These are phyloP conservation scores for Galago senegalensis DNA, from an alignment of 2,797 vertebrate genomes.

Conservation along the genomic window DNA sequence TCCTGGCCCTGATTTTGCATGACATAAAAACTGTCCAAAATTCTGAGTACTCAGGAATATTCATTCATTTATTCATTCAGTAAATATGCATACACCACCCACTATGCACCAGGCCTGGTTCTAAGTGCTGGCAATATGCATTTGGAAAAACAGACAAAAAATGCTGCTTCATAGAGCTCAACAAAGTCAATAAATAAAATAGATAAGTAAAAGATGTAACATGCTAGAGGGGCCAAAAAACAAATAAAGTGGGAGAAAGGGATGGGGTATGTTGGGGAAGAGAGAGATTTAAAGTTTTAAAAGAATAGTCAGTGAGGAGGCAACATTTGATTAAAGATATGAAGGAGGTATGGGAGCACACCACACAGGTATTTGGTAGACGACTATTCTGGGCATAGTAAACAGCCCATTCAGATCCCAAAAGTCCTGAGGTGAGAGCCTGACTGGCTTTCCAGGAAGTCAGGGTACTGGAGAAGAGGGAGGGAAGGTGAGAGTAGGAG, in stretches of 20 bases:
- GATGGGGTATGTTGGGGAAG: background rate
- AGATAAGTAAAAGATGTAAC: conserved; percentile 17
- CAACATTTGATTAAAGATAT: background rate
- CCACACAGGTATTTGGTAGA: background rate
- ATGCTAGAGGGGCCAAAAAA: background rate
- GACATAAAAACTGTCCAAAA: conserved; percentile 34
- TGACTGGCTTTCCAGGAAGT: background rate
- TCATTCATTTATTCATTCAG: background rate
- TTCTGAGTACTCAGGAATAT: conserved; percentile 38
- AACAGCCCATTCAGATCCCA: background rate
- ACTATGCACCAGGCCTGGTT: background rate
- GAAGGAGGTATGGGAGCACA: background rate
- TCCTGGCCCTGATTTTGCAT: background rate
- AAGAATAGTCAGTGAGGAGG: background rate
- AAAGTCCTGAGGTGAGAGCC: background rate
- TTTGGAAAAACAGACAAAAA: conserved; percentile 51
- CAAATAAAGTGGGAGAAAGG: background rate
- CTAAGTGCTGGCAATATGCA: conserved; percentile 41
- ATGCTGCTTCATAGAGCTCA: background rate
- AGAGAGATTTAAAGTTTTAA: background rate
- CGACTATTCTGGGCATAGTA: background rate
- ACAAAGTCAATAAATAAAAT: conserved; percentile 50
- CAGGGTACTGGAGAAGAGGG: background rate
- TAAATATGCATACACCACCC: background rate
- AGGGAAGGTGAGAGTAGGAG: background rate